phyloP scores from a whole-genome alignment of 2,113 vertebrate genomes.

The Callipepla californica region DNA sequence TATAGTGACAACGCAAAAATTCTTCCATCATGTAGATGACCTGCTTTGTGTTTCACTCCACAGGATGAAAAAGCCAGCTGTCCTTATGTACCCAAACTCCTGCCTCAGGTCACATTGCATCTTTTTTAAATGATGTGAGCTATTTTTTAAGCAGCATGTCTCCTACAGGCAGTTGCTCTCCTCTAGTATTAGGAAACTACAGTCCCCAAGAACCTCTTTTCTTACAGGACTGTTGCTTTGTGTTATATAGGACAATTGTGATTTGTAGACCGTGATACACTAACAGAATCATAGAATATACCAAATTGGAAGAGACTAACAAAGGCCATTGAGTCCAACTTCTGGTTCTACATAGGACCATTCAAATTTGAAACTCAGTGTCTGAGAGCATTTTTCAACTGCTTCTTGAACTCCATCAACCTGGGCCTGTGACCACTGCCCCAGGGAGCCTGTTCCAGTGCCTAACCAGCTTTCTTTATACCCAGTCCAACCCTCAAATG shows the following conservation, averaged over 20 bases:
- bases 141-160: not conserved
- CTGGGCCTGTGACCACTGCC: no score
- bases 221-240: not conserved
- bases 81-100: not conserved
- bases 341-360: no score
- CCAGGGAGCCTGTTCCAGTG: no score
- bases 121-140: not conserved
- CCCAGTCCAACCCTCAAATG: no score
- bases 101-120: accelerated
- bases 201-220: not conserved
- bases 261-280: not conserved
- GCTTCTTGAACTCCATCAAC: no score
- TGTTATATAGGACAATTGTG: not conserved
- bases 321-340: no score
- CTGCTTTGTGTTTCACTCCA: not conserved
- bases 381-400: no score
- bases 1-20: not conserved
- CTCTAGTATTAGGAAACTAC: not conserved
- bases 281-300: not conserved
- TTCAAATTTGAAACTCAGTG: no score
- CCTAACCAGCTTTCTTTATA: no score
- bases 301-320: no score
- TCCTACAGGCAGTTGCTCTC: not conserved
- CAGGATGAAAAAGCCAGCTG: not conserved
- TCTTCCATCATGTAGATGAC: accelerated